Evolutionary conservation across 2,888 invertebrate species (phyloP), one percentile per base, ranked within the genome.

Genomic region (Mantis religiosa): DNA sequence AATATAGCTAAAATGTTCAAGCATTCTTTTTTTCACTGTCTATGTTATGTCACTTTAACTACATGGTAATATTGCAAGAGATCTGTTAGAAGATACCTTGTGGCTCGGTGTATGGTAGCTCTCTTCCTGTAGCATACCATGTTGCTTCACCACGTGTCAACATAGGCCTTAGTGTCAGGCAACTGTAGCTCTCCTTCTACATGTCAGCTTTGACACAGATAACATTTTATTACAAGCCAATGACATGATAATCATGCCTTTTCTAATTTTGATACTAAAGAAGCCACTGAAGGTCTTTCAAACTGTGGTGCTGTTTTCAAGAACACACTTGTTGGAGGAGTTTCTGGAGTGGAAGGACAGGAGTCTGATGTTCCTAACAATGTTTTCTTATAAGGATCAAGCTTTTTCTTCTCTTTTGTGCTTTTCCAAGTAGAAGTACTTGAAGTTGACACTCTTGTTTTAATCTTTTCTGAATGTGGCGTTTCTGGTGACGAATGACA

Each of bases 401-500:
- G 15, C 1, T 71, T 71, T 71, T 2, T 71, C 54, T 25, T 71
- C 54, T 71, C 54, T 71, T 71, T 71, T 15, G 25, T 71, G 20
- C 54, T 71, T 71, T 71, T 71, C 54, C 25, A 20, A 25, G 54
- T 71, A 71, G 54, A 71, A 71, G 54, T 71, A 71, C 54, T 71
- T 71, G 54, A 71, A 20, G 54, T 25, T 71, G 54, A 71, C 20
- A 71, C 15, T 20, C 54, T 71, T 20, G 20, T 71, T 71, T 71
- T 71, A 8, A 6, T 8, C 15, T 15, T 71, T 71, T 71, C 54
- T 71, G 54, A 71, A 71, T 34, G 87, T n/a, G 82, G 87, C 14
- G 41, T 82, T 82, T 87, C 87, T 28, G 87, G 87, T 25, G 82
- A 82, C n/a, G 87, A 82, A 14, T 30, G 87, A 87, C 87, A 54